Evolutionary conservation across 2,113 vertebrate species (phyloP).

Genomic region (Lamprologus lemairii): DNA sequence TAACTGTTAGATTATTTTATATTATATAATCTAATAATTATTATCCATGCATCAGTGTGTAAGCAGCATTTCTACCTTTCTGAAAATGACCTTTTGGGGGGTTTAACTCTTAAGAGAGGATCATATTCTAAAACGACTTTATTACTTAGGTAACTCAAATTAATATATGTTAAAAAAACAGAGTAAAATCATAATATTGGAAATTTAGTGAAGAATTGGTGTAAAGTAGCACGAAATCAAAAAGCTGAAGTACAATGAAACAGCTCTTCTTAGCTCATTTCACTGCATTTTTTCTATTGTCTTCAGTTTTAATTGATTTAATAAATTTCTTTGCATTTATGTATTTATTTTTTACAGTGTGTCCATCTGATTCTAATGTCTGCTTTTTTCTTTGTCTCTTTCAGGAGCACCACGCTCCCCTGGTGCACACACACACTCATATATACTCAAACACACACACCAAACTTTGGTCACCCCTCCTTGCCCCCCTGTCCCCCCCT

Average conservation of each 20-base stretch:
- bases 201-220: neutral
- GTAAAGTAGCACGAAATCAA: neutral
- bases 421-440: neutral
- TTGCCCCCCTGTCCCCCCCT: neutral
- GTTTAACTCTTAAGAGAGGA: neutral
- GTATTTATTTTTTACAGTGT: neutral
- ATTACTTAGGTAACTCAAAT: neutral
- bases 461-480: slow-evolving; percentile 9
- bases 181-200: neutral
- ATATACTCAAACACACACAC: neutral
- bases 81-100: neutral
- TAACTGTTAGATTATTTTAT: neutral
- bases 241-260: neutral
- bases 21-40: neutral
- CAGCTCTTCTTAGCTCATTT: neutral
- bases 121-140: neutral
- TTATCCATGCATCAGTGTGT: neutral
- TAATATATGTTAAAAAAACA: neutral
- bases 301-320: neutral
- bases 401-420: slow-evolving; percentile 26
- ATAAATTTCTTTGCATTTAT: neutral
- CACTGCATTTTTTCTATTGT: neutral
- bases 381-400: slow-evolving; percentile 33
- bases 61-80: neutral
- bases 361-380: neutral